Base-by-base conservation (phyloP, 2,888 invertebrate species). In the Pollenia griseotomentosa region DNA sequence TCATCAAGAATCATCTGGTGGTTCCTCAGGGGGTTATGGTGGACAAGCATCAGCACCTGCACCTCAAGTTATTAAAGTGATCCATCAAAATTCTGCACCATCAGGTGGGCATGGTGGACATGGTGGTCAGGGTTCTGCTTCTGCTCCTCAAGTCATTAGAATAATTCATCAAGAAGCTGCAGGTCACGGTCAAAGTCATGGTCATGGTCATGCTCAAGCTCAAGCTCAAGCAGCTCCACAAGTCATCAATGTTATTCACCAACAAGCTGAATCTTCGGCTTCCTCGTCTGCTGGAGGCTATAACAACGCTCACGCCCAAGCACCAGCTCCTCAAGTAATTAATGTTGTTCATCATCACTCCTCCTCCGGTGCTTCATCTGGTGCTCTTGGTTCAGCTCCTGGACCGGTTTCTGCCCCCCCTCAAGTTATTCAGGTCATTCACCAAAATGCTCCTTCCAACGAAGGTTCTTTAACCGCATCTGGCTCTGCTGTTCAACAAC, bases 11-110 rank as follows among this genome's bases (percentile, higher is more conserved):
- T 88, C 88, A 16, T 71, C 86, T 42, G 74, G 74, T 23, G 9
- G 44, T 53, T 51, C 71, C 81, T 16, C 33, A 0, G 33, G 33
- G 6, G 33, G 33, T 55, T 19, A 70, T 55, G 71, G 33, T 23
- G 51, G 44, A 33, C 48, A 11, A 12, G 85, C 83, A 8, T 55
- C 75, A 14, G 79, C 73, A 6, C 33, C 23, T n/a, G 77, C 53
- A 7, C 65, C 88, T 1, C 90, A 91, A 44, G 88, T 92, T 14
- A 89, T 92, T 61, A 91, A 90, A 42, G 89, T 90, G 8, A 89
- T 89, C 14, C 86, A 87, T 9, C 81, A 88, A 51, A 66, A 89
- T 23, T 53, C 78, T 8, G 42, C 44, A 1, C 85, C 88, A n/a
- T 63, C 83, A 53, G 59, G 55, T 16, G 11, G 42, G 23, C 16